Evolutionary conservation across 2,888 invertebrate genomes (phyloP), one percentile per base, ranked within the genome.

Genomic region (Pedicia rivosa): DNA sequence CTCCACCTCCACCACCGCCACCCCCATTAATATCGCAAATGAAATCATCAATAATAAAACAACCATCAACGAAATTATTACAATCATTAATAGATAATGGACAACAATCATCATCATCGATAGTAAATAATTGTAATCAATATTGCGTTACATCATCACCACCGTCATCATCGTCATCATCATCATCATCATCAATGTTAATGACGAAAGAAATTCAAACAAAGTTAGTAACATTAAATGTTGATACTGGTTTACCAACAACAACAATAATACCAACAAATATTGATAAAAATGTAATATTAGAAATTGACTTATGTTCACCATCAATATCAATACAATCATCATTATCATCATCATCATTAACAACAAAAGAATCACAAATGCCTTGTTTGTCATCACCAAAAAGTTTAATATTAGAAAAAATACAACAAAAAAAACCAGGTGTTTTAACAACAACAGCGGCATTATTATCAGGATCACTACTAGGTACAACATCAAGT

Each of bases 401-500:
- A 31, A 45, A 41, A 39, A 45, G 39, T 43, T 42, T 40, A 41
- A 35, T 35, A 39, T 40, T 40, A 35, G 47, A 41, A 46, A 47
- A 39, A 45, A 47, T 43, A 19, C 43, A 43, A 33, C 42, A 42
- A 32, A 46, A 40, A 30, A 40, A 33, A 20, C 33, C 37, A 36
- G 47, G 40, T 63, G 40, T 52, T 59, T 13, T 59, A 58, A 44
- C 55, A 59, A 43, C 62, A 37, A 22, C 22, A 29, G 43, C 15
- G 41, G 42, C 25, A 44, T 37, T 13, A 43, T 41, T 37, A 44
- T 42, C 41, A 42, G 45, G 40, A 43, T 63, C 61, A 50, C 62
- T 62, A 50, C 54, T 20, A 44, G 43, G 51, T 49, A 42, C 45
- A 62, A 39, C 60, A 64, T 36, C 65, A 66, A 46, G 55, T 66